These are phyloP conservation scores for Cantharis nigra DNA, from an alignment of 2,888 invertebrate species.

Conservation along the genomic window DNA sequence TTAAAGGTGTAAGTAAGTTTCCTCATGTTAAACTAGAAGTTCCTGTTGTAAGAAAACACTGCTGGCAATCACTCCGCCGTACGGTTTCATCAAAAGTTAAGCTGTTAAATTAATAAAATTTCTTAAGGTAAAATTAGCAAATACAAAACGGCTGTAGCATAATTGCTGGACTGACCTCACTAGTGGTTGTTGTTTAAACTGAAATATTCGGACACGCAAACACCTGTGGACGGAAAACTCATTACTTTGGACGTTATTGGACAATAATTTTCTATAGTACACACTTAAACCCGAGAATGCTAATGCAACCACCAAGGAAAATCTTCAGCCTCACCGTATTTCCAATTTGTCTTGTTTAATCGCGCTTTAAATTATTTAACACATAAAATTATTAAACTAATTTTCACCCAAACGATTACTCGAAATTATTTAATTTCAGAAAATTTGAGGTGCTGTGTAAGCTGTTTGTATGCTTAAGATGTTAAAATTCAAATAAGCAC, in stretches of 20 bases:
- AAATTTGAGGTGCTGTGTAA: conserved; percentile 25
- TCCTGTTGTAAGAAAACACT: too few species aligned
- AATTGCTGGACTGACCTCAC: conserved; percentile 23
- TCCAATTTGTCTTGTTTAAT: neutral
- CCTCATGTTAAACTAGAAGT: neutral
- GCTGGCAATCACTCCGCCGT: too few species aligned
- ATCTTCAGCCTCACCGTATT: conserved; percentile 13
- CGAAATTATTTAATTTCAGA: conserved; percentile 21
- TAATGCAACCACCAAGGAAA: conserved; percentile 29
- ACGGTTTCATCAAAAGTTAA: neutral
- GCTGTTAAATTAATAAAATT: neutral
- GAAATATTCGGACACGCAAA: conserved; percentile 37
- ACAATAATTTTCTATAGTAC: conserved; percentile 32
- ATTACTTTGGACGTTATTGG: conserved; percentile 38
- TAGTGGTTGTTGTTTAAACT: conserved; percentile 18
- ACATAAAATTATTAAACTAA: neutral
- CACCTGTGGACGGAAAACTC: conserved; percentile 39
- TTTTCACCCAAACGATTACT: neutral
- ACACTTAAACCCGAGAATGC: conserved; percentile 20
- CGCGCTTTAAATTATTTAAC: neutral
- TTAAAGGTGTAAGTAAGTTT: neutral
- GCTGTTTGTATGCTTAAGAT: conserved; percentile 25
- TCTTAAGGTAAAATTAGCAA: neutral
- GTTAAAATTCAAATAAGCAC: conserved; percentile 26
- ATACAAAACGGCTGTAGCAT: conserved; percentile 11